These are phyloP conservation scores for Cyclargus thomasi DNA, from an alignment of 1,140 invertebrate species.

Conservation along the genomic window DNA sequence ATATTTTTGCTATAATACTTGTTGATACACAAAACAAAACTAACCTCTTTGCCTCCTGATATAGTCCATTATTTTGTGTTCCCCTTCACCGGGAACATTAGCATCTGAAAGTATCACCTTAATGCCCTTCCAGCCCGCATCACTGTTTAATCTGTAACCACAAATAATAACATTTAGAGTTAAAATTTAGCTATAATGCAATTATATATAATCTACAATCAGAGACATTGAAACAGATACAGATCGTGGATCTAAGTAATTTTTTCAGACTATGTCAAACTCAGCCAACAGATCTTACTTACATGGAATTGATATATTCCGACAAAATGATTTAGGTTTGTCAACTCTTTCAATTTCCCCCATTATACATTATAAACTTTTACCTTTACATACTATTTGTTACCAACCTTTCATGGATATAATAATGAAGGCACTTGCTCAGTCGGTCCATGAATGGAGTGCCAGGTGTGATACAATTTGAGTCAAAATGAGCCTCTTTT, in stretches of 20 bases:
- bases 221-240: too few relatives aligned
- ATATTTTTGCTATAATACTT: too few relatives aligned
- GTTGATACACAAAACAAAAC: too few relatives aligned
- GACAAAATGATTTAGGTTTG: too few relatives aligned
- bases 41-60: conserved; percentile 95
- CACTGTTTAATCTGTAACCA: conserved; percentile 85
- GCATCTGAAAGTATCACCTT: conserved; percentile 98
- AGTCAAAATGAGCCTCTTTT: conserved; percentile 96
- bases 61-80: conserved; percentile 99
- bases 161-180: conserved; percentile 13
- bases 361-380: too few relatives aligned
- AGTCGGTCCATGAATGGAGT: conserved; percentile 98
- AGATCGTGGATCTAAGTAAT: too few relatives aligned
- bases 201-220: too few relatives aligned
- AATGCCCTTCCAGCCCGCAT: conserved; percentile 96
- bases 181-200: too few relatives aligned
- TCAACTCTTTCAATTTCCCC: too few relatives aligned
- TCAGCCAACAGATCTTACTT: too few relatives aligned
- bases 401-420: conserved; percentile 88
- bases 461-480: conserved; percentile 98
- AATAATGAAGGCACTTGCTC: conserved; percentile 96
- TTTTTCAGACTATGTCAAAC: too few relatives aligned
- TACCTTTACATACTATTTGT: background rate
- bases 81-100: conserved; percentile 98
- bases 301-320: too few relatives aligned